Conservation (phyloP, 2,888 invertebrate genomes). For the Megaustenia siamemsis region DNA sequence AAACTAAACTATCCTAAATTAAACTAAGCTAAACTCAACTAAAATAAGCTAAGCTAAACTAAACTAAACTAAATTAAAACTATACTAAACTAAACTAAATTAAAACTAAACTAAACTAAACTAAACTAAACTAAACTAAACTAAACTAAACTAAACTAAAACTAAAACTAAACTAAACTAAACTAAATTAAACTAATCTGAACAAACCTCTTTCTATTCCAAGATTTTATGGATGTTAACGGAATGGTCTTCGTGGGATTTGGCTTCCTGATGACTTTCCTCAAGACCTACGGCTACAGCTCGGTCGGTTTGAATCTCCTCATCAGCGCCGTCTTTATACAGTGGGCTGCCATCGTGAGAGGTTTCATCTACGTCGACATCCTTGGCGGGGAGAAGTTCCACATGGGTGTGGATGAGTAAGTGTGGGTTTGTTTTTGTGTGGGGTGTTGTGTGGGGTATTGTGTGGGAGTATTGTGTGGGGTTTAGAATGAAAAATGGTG, state of each 20-base stretch:
- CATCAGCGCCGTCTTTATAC: conserved; percentile 89
- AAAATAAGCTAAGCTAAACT: too few species aligned
- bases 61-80: too few species aligned
- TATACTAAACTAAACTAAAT: too few species aligned
- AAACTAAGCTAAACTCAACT: too few species aligned
- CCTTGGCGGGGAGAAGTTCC: conserved; percentile 64
- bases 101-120: too few species aligned
- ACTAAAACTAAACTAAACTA: too few species aligned
- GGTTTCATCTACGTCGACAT: conserved; percentile 84
- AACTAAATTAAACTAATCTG: too few species aligned
- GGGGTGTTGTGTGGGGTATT: not conserved
- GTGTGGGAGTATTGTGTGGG: not conserved
- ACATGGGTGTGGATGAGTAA: conserved; percentile 62
- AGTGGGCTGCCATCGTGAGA: conserved; percentile 88
- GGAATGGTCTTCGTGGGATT: conserved; percentile 98
- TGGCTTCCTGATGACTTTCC: conserved; percentile 96
- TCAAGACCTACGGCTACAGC: conserved; percentile 93
- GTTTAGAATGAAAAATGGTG: too few species aligned
- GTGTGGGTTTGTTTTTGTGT: conserved; percentile 43
- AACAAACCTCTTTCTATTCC: too few species aligned
- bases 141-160: too few species aligned
- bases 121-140: too few species aligned
- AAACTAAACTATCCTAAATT: too few species aligned
- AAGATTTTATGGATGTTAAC: conserved; percentile 87
- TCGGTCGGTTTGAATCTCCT: conserved; percentile 93